A percentile compares a stretch with the other conserved stretches of the same genome.
Evolutionary conservation across 2,888 invertebrate genomes (phyloP).

Genomic region (Anagyrus pseudococci): DNA sequence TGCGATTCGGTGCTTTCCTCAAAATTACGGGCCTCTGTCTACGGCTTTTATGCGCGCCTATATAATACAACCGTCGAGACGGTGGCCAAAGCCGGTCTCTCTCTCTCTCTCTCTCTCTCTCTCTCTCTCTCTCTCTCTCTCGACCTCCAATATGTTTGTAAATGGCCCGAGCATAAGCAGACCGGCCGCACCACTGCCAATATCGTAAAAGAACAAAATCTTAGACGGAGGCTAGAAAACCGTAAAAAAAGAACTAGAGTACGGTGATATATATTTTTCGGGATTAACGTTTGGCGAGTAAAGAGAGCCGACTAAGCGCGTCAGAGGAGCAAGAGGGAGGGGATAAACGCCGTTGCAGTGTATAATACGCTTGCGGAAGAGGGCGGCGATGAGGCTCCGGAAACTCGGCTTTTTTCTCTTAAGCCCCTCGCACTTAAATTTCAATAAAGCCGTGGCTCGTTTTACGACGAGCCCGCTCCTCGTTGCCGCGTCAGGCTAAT

Average conservation of each 20-base stretch:
- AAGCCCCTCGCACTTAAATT: slow-evolving; percentile 15
- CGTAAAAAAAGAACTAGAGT: slow-evolving; percentile 14
- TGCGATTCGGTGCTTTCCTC: slow-evolving; percentile 3
- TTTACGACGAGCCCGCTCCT: slow-evolving; percentile 11
- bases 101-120: too few species aligned
- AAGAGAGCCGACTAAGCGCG: neutral
- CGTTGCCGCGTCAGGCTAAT: neutral
- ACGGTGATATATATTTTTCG: slow-evolving; percentile 18
- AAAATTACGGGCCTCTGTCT: neutral
- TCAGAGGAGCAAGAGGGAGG: neutral
- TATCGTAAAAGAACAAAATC: too few species aligned
- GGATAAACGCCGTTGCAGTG: neutral
- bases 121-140: too few species aligned
- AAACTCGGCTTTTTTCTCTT: neutral
- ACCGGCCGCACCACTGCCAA: too few species aligned
- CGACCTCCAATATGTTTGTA: too few species aligned
- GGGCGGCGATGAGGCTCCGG: too few species aligned
- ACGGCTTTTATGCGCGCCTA: slow-evolving; percentile 15
- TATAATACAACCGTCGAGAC: too few species aligned
- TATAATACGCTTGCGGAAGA: neutral
- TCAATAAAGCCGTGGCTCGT: slow-evolving; percentile 33
- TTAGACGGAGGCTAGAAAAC: too few species aligned
- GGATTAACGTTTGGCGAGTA: slow-evolving; percentile 3
- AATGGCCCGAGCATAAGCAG: too few species aligned
- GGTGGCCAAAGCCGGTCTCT: too few species aligned